Evolutionary conservation across 1,140 invertebrate genomes (phyloP).

Genomic region (Atopsyche davidsoni): DNA sequence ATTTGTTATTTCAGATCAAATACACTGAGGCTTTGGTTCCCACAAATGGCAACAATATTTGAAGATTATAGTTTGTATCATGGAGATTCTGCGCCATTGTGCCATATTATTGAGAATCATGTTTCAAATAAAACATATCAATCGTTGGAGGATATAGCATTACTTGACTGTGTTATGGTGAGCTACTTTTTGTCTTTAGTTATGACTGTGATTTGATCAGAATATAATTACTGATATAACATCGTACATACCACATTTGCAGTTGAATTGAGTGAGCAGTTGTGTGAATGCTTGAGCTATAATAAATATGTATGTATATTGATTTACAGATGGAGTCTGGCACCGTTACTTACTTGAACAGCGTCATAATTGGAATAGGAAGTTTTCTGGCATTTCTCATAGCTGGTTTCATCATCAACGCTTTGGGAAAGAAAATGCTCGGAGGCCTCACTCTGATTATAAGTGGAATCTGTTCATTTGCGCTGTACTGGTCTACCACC

Average conservation of each 20-base stretch:
- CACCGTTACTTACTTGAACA: conserved; percentile 50
- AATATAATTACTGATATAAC: conserved; percentile 4
- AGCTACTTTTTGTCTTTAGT: background rate
- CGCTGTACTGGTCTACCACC: conserved; percentile 44
- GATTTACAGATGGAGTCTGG: conserved; percentile 33
- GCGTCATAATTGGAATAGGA: conserved; percentile 46
- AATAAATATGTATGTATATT: background rate
- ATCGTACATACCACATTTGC: no score
- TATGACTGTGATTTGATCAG: background rate
- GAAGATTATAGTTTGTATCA: conserved; percentile 33
- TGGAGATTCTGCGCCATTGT: conserved; percentile 18
- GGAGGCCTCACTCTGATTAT: conserved; percentile 39
- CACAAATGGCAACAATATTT: conserved; percentile 54
- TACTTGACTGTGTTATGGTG: conserved; percentile 20
- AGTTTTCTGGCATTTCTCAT: conserved; percentile 46
- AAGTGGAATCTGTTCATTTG: conserved; percentile 35
- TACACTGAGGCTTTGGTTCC: conserved; percentile 54
- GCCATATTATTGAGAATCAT: conserved; percentile 19
- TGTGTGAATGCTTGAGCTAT: background rate
- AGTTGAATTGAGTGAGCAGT: no score
- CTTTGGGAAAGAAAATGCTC: conserved; percentile 47
- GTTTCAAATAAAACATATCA: conserved; percentile 23
- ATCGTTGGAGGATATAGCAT: background rate
- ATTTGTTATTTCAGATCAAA: conserved; percentile 37
- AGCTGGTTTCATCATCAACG: conserved; percentile 42